Evolutionary conservation across 92 coral and sea anemone genomes (phyloP), one percentile per base, ranked within the genome.

Genomic region (Porites evermanni): DNA sequence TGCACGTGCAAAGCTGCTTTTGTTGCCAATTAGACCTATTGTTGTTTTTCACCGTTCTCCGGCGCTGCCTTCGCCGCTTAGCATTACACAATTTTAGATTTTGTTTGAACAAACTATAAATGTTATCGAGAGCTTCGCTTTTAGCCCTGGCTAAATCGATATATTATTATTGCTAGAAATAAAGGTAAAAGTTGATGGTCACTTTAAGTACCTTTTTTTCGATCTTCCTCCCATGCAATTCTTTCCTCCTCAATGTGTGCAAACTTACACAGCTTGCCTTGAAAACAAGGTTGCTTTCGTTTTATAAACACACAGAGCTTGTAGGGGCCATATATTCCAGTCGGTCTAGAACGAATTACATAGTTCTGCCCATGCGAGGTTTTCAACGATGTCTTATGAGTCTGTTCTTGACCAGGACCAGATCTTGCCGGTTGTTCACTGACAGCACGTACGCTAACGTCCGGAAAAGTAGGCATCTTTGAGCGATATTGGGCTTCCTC

Each of bases 191-290:
- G 47, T 38, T 38, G 6, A 38, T 38, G 47, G 47, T 6, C 12
- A 56, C 17, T 56, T 56, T 17, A 56, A 6, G 9, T 51, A 80
- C 84, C 84, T 80, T 69, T 80, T 26, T 53, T 67, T 3, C 84
- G 72, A 9, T 80, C 84, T 67, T 53, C 75, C 17, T 80, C 84
- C 84, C 84, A 80, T 18, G 84, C 84, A 24, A 1, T 53, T 23
- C 75, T 53, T 80, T 80, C 84, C 11, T 67, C 74, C 68, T 80
- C 84, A 26, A 75, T 29, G 20, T 80, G 84, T 8, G 84, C 84
- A 80, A 67, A 80, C 6, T 19, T 21, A 13, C 84, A 80, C 18
- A 18, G 63, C 17, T 67, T 19, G 52, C 84, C 84, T 80, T 24
- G 52, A 14, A 21, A 53, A 67, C 84, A 80, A 16, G 66, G 64